A percentile compares a stretch with the other conserved stretches of the same genome.
phyloP scores from a whole-genome alignment of 2,888 invertebrate genomes.

The Bimastos eiseni region DNA sequence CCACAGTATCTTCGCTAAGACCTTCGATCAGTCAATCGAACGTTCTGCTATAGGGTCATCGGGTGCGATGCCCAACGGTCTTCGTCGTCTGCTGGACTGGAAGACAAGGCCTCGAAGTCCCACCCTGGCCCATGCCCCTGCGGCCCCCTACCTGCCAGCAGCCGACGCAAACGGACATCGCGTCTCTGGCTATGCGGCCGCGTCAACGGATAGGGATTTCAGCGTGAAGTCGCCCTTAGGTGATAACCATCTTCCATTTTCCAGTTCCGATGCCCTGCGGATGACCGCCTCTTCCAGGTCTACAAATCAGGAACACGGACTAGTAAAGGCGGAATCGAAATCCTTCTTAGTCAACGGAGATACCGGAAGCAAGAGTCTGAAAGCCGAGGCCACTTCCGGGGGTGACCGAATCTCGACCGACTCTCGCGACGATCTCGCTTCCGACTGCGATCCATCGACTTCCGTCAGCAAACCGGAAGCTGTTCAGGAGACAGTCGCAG shows the following conservation, averaged over 20 bases:
- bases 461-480: neutral
- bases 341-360: neutral
- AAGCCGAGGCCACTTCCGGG: neutral
- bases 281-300: constrained; percentile 1
- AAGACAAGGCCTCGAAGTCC: constrained; percentile 7
- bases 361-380: neutral
- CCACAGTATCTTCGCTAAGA: constrained; percentile 9
- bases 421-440: constrained; percentile 22
- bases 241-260: neutral
- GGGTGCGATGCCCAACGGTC: neutral
- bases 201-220: neutral
- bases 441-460: constrained; percentile 13
- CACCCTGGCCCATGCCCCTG: neutral
- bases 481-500: neutral
- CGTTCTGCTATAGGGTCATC: constrained; percentile 5
- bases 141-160: neutral
- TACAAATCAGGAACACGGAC: neutral
- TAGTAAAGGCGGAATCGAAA: neutral
- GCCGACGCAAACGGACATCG: neutral
- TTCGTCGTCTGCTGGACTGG: neutral
- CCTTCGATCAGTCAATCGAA: neutral
- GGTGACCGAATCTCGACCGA: neutral
- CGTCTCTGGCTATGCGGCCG: neutral
- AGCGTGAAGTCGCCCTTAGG: neutral
- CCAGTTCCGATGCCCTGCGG: neutral